Evolutionary conservation across 2,797 vertebrate species (phyloP), one percentile per base, ranked within the genome.

Genomic region (Fistularia commersonii): DNA sequence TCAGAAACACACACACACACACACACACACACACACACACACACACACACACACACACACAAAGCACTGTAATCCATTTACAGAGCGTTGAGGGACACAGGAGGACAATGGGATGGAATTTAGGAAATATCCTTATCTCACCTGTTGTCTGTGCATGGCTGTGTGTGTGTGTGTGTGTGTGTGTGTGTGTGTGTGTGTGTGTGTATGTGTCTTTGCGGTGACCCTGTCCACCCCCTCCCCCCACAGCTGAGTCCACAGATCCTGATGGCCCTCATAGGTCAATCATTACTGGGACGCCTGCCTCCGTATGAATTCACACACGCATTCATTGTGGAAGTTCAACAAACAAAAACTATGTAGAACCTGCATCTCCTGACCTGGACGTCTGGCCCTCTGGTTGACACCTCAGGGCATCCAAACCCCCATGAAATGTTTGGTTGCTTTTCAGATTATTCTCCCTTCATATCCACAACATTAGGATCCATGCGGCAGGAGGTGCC

Each of bases 1-100:
- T 49, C 13, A 35, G 40, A 48, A 36, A 54, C 48, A 50, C 38
- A 38, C n/a, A 34, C 35, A 44, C 42, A 39, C 9, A 11, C 12
- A 13, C 8, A 13, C 32, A 32, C 43, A 41, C 51, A 32, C 47
- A 41, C 32, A n/a, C 38, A 39, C 35, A 12, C 41, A 33, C 49
- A 41, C 49, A 34, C 14, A 64, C 44, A 32, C 54, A 57, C 52
- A 61, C 40, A 50, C 54, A 32, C 48, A 53, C 43, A 47, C 38
- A 50, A 66, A 72, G 51, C 45, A 32, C 72, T 73, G 69, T 79
- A 77, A 83, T 81, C 74, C 53, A 1, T 77, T 83, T 83, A 80
- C 64, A 61, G 69, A 76, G 58, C 70, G 51, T 69, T 65, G 55
- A 67, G 60, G 54, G 62, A 72, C 61, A 55, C 56, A 45, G 35